Evolutionary conservation across 2,888 invertebrate species (phyloP).

Genomic region (Cistogaster globosa): DNA sequence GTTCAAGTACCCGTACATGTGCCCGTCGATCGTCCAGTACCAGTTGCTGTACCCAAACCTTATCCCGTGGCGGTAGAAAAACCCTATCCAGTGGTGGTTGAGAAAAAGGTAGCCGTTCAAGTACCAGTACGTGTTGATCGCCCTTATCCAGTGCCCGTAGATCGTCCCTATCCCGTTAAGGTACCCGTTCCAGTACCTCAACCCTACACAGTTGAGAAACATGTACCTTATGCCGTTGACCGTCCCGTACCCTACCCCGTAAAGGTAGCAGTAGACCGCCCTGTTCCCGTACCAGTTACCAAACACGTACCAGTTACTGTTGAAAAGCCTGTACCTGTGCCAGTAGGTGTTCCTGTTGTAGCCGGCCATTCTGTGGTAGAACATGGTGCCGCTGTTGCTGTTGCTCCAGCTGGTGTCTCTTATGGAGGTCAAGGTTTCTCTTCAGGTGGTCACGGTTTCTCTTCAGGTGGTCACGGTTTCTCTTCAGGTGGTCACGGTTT

Average conservation of each 20-base stretch:
- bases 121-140: conserved; percentile 87
- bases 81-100: conserved; percentile 83
- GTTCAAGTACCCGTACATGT: conserved; percentile 87
- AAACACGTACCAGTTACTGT: conserved; percentile 82
- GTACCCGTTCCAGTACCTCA: conserved; percentile 84
- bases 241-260: conserved; percentile 86
- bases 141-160: conserved; percentile 87
- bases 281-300: conserved; percentile 86
- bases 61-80: conserved; percentile 75
- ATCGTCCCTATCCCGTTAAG: conserved; percentile 85
- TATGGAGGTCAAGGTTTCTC: conserved; percentile 67
- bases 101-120: conserved; percentile 87
- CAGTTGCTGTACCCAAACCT: conserved; percentile 85
- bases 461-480: conserved; percentile 67
- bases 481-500: conserved; percentile 69
- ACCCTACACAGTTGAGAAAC: conserved; percentile 88
- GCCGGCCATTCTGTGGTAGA: conserved; percentile 78
- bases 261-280: conserved; percentile 87
- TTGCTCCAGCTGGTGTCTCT: conserved; percentile 31
- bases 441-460: conserved; percentile 70
- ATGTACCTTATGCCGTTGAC: conserved; percentile 86
- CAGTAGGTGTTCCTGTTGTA: conserved; percentile 83
- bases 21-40: conserved; percentile 87
- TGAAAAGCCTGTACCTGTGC: conserved; percentile 83
- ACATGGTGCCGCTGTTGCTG: conserved; percentile 74